Base-by-base conservation (phyloP, 2,797 vertebrate species). In the Arremon aurantiirostris region DNA sequence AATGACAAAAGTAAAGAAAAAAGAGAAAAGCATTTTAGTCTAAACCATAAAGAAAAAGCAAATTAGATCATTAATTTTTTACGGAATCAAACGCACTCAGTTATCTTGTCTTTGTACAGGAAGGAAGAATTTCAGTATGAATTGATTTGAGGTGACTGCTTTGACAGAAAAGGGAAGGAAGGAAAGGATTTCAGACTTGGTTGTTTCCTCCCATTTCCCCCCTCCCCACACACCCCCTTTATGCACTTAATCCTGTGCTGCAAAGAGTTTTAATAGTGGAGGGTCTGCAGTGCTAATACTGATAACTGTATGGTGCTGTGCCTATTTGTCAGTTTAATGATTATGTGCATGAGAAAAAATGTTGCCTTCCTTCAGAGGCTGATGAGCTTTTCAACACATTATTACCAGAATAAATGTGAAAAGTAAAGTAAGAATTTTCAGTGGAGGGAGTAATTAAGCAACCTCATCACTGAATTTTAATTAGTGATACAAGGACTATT, bases 241-340 rank as follows among this genome's bases (percentile, higher is more conserved):
- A 60, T 49, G 35, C 52, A 87, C 27, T 89, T 39, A 75, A 60
- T 94, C 70, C 78, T 46, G 63, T 72, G 53, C 46, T 89, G 73
- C 77, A 82, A 86, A 86, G 76, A 41, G 30, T 92, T 95, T 95
- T 93, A 95, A 87, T 35, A 94, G 85, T 83, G 84, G 89, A 77
- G 73, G 59, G 64, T 53, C 70, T 95, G 82, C 9, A n/a, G 55
- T 85, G 68, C 76, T 94, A 94, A 82, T 93, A 83, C 77, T 96
- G 95, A 96, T 93, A 96, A 90, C 91, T 92, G 61, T 59, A 32
- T 44, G 73, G 76, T 70, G 50, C 90, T 59, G 47, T 59, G 77
- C 55, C 91, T 93, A 93, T 97, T 96, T 97, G 94, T 97, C 95
- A 97, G 86, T 93, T 97, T 96, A 96, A 97, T 91, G 93, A 93